Evolutionary conservation across 2,888 invertebrate genomes (phyloP), one percentile per base, ranked within the genome.

Genomic region (Blastobasis adustella): DNA sequence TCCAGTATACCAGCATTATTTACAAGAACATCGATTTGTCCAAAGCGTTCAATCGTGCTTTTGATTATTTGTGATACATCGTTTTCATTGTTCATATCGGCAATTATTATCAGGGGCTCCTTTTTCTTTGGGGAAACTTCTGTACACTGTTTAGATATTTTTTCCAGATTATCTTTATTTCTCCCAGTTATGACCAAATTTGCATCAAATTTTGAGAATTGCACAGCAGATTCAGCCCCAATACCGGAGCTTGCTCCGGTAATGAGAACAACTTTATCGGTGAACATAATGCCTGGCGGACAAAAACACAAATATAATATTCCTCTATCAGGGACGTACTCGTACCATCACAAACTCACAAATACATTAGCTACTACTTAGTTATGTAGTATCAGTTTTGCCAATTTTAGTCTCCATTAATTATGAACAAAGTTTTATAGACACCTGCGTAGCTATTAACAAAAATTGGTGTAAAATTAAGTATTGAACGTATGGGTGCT

Each of bases 1-100:
- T 93, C 94, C 42, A 96, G 75, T 49, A 94, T 90, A n/a, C 98
- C 98, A 48, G 98, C 98, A 84, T 95, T 96, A 74, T 98, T 96
- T 0, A 96, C 90, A 44, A 96, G 77, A 39, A 96, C 90, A 82
- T 96, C 94, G 6, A 96, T 74, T 69, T 90, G 91, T 0, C 91
- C 90, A 68, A 90, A 94, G 57, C 91, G 90, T 10, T 90, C 81
- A 7, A 96, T 79, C 0, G 95, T 93, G 10, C 88, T 79, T 44
- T 93, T 90, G 0, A 96, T 71, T 58, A 96, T 90, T 10, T 88
- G 89, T 63, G 91, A 90, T 0, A 91, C 89, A 60, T 95, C 94
- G 9, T 72, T 77, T 71, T 95, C 93, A 54, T 91, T 91, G 4
- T 91, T 93, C 59, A 94, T 79, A 59, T 94, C 94, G 5, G 91